Percentiles rank a stretch among this genome's conserved stretches.
phyloP scores from a whole-genome alignment of 1,140 invertebrate genomes.

The Nylanderia fulva region DNA sequence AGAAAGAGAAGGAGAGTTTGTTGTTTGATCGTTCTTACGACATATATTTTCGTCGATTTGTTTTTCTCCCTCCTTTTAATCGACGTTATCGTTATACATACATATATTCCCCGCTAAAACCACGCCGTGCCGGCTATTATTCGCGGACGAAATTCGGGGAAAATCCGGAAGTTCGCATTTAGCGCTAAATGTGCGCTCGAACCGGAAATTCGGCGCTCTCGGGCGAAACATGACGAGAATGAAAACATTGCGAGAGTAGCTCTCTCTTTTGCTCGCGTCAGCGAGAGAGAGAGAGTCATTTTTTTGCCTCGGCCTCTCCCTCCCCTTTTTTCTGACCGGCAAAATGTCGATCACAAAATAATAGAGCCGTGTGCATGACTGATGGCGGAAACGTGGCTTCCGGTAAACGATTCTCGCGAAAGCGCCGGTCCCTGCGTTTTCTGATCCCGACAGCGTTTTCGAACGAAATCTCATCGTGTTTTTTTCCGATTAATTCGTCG shows the following conservation, averaged over 20 bases:
- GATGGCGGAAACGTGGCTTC: conserved; percentile 55
- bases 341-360: conserved; percentile 67
- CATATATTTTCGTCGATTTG: too few species aligned
- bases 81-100: background rate
- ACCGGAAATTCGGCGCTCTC: conserved; percentile 47
- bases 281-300: conserved; percentile 20
- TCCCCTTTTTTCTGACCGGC: background rate
- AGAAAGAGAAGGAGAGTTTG: too few species aligned
- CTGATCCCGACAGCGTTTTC: conserved; percentile 49
- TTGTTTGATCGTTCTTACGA: conserved; percentile 22
- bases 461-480: conserved; percentile 45
- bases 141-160: background rate
- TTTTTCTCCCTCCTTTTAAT: background rate
- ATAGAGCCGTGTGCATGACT: conserved; percentile 59
- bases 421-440: conserved; percentile 20
- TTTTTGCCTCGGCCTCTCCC: background rate
- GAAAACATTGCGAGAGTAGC: conserved; percentile 51
- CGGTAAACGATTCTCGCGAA: conserved; percentile 55
- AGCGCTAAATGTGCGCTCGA: conserved; percentile 31
- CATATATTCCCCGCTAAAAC: background rate
- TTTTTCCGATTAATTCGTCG: conserved; percentile 60
- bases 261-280: conserved; percentile 28
- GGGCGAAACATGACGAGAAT: conserved; percentile 13
- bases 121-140: background rate
- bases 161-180: conserved; percentile 13